Evolutionary conservation across 2,113 vertebrate species (phyloP).

Genomic region (Otis tarda): DNA sequence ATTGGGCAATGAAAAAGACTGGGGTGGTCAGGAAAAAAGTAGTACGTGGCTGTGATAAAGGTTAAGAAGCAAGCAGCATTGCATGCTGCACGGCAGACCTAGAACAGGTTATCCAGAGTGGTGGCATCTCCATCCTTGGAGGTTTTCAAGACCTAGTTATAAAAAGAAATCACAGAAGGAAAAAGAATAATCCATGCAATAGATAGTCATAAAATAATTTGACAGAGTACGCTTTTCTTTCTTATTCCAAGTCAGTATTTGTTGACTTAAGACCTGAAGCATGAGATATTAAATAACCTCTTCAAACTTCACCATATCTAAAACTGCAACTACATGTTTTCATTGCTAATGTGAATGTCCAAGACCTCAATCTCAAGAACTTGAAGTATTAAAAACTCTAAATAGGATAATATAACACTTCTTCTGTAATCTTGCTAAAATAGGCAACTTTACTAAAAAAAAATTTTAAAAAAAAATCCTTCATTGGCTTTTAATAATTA

Average conservation of each 20-base stretch:
- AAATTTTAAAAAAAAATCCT: not conserved
- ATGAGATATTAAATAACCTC: not conserved
- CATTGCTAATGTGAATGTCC: not conserved
- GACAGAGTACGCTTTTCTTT: not conserved
- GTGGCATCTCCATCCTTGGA: not conserved
- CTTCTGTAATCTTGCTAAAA: not conserved
- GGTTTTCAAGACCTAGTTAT: not conserved
- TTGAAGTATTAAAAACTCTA: not conserved
- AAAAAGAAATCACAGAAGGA: not conserved
- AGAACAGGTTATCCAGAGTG: not conserved
- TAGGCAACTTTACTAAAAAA: not conserved
- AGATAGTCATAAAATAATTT: not conserved
- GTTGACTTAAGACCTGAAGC: not conserved
- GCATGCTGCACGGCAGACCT: not conserved
- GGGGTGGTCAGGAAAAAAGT: not conserved
- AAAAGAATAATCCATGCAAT: not conserved
- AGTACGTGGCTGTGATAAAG: not conserved
- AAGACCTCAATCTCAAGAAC: not conserved
- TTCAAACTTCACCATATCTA: not conserved
- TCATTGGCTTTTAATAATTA: not conserved
- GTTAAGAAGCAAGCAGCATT: not conserved
- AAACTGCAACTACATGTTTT: not conserved
- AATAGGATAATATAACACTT: not conserved
- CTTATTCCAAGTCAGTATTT: not conserved
- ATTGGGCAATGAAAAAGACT: not conserved